Evolutionary conservation across 2,888 invertebrate genomes (phyloP).

Genomic region (Phorcus lineatus): DNA sequence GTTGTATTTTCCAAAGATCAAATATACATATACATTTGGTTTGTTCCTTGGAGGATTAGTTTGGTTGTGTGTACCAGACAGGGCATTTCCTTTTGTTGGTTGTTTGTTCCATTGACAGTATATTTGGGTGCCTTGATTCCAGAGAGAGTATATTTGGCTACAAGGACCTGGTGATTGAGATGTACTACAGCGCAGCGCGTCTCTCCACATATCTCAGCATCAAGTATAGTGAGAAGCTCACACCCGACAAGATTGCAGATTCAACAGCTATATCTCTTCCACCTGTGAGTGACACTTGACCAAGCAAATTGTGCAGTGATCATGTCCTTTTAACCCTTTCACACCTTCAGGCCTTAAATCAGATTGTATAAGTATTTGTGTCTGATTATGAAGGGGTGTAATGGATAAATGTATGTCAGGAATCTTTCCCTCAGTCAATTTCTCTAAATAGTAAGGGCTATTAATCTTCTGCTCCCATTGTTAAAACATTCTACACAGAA

Average conservation of each 20-base stretch:
- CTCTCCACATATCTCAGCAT: constrained; percentile 88
- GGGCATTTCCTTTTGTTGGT: neutral
- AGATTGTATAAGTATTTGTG: too few relatives aligned
- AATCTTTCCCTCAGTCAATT: too few relatives aligned
- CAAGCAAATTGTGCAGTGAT: too few relatives aligned
- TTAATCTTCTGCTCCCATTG: too few relatives aligned
- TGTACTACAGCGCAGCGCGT: constrained; percentile 88
- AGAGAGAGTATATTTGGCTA: constrained; percentile 95
- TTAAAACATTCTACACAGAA: too few relatives aligned
- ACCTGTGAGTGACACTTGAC: neutral
- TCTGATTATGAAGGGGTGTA: too few relatives aligned
- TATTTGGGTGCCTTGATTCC: neutral
- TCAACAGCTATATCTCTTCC: constrained; percentile 71
- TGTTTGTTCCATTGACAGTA: neutral
- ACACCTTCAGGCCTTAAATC: too few relatives aligned
- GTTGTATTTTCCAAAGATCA: neutral
- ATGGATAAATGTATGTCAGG: too few relatives aligned
- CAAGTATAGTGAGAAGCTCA: constrained; percentile 83
- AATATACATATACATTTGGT: neutral
- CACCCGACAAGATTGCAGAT: constrained; percentile 76
- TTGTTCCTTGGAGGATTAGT: neutral
- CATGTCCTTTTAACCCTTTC: too few relatives aligned
- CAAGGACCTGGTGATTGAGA: constrained; percentile 85
- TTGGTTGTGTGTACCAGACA: neutral
- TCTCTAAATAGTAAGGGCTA: too few relatives aligned